phyloP scores from a whole-genome alignment of 2,797 vertebrate genomes.

The Salarias fasciatus region DNA sequence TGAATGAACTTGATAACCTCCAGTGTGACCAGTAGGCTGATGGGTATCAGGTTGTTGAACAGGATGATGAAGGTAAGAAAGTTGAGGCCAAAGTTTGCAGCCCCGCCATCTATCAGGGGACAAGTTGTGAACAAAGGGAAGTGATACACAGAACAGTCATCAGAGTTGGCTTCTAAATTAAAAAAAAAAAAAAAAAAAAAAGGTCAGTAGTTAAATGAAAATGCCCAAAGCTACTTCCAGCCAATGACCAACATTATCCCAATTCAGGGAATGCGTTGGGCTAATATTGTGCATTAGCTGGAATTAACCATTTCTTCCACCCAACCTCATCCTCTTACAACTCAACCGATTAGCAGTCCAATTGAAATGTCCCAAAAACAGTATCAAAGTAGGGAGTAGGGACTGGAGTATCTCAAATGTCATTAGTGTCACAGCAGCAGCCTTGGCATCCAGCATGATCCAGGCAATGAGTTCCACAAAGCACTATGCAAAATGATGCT shows the following conservation, averaged over 20 bases:
- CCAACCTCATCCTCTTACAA: conserved; percentile 74
- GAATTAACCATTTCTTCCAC: conserved; percentile 75
- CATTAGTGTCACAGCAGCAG: conserved; percentile 79
- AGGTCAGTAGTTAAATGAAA: conserved; percentile 55
- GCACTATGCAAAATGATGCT: conserved; percentile 80
- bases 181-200: too few species aligned
- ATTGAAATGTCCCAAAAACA: conserved; percentile 73
- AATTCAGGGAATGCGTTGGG: conserved; percentile 55
- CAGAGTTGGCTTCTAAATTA: conserved; percentile 39
- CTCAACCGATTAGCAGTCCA: conserved; percentile 69
- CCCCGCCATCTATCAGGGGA: conserved; percentile 91
- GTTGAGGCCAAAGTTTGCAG: conserved; percentile 98
- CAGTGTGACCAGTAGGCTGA: conserved; percentile 97
- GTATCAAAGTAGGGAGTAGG: conserved; percentile 64
- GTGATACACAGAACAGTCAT: conserved; percentile 68
- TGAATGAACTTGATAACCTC: conserved; percentile 99
- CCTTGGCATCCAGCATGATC: conserved; percentile 84
- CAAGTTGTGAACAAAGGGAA: conserved; percentile 65
- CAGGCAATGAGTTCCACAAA: conserved; percentile 84
- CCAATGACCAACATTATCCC: conserved; percentile 75
- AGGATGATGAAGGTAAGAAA: conserved; percentile 99
- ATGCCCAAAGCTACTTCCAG: conserved; percentile 77
- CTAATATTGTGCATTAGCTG: conserved; percentile 76
- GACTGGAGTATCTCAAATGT: conserved; percentile 67
- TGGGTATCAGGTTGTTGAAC: conserved; percentile 99